Conservation (phyloP, 1,140 invertebrate genomes). For the Drosophila kurseongensis region DNA sequence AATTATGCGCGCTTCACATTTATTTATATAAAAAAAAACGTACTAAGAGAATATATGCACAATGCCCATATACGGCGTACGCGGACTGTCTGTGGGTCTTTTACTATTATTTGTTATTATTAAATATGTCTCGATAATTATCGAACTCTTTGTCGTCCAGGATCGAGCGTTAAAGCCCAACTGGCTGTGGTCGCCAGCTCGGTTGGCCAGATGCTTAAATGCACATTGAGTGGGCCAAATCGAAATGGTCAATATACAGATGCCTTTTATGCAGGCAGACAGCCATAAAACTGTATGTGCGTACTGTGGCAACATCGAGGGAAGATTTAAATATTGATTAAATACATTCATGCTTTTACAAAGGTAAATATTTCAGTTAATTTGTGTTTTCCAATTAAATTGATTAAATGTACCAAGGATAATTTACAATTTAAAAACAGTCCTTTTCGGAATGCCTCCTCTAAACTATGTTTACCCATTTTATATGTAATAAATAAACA, state of each 20-base stretch:
- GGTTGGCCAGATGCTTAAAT: constrained; percentile 53
- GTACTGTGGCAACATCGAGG: constrained; percentile 4
- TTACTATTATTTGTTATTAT: constrained; percentile 78
- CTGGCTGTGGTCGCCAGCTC: constrained; percentile 20
- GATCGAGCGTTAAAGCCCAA: constrained; percentile 11
- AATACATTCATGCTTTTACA: background rate
- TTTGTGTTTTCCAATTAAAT: constrained; percentile 9
- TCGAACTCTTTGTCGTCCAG: constrained; percentile 40
- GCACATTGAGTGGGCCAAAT: constrained; percentile 42
- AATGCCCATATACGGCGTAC: constrained; percentile 11
- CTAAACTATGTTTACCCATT: background rate
- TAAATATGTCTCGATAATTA: constrained; percentile 76
- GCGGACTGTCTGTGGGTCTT: constrained; percentile 33
- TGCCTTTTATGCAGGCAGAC: constrained; percentile 18
- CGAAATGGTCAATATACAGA: constrained; percentile 39
- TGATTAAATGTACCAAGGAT: background rate
- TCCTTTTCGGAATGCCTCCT: background rate
- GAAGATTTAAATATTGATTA: constrained; percentile 40
- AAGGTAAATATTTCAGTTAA: constrained; percentile 29
- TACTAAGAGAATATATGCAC: constrained; percentile 20
- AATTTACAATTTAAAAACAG: background rate
- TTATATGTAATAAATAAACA: background rate
- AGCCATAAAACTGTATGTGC: constrained; percentile 27
- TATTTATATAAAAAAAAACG: constrained; percentile 17
- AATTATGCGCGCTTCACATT: constrained; percentile 69